These are phyloP conservation scores for Callitettix versicolor DNA, from an alignment of 1,140 invertebrate genomes.

Conservation along the genomic window DNA sequence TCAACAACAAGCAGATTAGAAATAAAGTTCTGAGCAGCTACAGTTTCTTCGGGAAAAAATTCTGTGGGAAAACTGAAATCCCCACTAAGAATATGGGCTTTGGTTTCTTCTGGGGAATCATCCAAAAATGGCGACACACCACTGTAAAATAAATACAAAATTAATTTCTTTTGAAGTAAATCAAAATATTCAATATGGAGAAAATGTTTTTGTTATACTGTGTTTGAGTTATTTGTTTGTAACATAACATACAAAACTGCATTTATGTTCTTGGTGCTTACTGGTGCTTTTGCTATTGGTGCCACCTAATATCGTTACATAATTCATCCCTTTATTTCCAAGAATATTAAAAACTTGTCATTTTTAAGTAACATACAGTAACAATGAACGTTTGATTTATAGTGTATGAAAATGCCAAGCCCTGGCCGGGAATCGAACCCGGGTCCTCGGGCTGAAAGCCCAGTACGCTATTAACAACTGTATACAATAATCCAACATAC, in stretches of 20 bases:
- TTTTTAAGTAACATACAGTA: neutral
- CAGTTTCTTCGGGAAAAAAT: neutral
- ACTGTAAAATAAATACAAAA: slow-evolving; percentile 39
- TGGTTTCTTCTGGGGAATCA: slow-evolving; percentile 73
- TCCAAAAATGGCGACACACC: slow-evolving; percentile 70
- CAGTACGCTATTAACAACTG: too few species aligned
- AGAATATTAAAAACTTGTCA: too few species aligned
- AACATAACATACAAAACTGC: neutral
- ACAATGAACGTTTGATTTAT: too few species aligned
- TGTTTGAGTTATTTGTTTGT: neutral
- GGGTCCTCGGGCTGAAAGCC: too few species aligned
- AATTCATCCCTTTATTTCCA: too few species aligned
- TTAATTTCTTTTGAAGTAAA: slow-evolving; percentile 20
- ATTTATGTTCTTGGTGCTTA: neutral
- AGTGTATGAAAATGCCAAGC: too few species aligned
- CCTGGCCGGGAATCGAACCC: too few species aligned
- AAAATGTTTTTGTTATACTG: neutral
- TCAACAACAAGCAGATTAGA: neutral
- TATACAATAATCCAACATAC: too few species aligned
- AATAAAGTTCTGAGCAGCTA: neutral
- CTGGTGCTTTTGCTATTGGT: neutral
- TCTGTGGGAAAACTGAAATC: slow-evolving; percentile 38
- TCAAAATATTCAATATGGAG: slow-evolving; percentile 29
- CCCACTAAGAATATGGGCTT: slow-evolving; percentile 68
- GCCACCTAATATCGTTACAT: neutral